Evolutionary conservation across 2,797 vertebrate species (phyloP).

Genomic region (Tragopan temminckii): DNA sequence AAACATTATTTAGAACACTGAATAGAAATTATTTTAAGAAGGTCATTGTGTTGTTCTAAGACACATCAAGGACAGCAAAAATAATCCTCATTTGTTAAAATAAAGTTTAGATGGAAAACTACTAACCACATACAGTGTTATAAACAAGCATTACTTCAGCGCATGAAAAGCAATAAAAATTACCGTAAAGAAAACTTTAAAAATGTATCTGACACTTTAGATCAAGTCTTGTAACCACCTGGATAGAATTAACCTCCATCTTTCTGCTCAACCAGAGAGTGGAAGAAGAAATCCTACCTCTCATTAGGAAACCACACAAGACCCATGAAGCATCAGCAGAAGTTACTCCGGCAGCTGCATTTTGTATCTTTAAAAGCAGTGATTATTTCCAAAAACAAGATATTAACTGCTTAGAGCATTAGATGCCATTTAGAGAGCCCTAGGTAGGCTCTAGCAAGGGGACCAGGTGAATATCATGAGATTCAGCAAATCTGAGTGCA

Average conservation of each 20-base stretch:
- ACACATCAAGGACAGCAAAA: constrained; percentile 3
- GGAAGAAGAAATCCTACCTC: not conserved
- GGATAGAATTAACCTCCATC: not conserved
- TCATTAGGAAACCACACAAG: not conserved
- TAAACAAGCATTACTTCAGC: not conserved
- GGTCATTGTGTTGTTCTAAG: constrained; percentile 17
- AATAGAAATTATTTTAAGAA: constrained; percentile 31
- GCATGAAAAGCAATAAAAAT: not conserved
- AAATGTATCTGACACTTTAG: not conserved
- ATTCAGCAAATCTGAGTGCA: too few species aligned
- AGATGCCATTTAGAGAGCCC: too few species aligned
- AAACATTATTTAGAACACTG: not conserved
- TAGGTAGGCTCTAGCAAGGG: too few species aligned
- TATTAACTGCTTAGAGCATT: not conserved
- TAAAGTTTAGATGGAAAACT: constrained; percentile 3
- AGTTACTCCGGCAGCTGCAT: not conserved
- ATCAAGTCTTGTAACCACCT: not conserved
- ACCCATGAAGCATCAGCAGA: not conserved
- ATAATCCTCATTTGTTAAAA: constrained; percentile 38
- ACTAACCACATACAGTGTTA: not conserved
- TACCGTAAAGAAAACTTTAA: not conserved
- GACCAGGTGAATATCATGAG: too few species aligned
- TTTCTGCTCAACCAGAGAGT: not conserved
- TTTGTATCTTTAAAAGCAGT: constrained; percentile 18
- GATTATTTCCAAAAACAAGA: not conserved